A percentile compares a stretch with the other conserved stretches of the same genome.
Conservation (phyloP, 2,888 invertebrate genomes). For the Sylvicola cinctus region DNA sequence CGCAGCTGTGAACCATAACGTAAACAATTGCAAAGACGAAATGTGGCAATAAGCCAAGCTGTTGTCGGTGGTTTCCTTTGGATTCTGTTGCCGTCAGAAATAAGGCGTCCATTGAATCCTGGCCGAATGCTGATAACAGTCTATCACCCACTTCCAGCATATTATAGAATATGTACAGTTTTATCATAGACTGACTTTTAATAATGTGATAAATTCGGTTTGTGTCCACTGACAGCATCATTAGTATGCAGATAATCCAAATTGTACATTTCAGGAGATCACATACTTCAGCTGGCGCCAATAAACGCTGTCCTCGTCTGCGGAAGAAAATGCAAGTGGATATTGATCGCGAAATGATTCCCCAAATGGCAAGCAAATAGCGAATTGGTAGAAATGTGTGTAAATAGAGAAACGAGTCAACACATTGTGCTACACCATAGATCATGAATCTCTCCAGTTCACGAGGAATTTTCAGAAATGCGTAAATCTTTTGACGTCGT, state of each 20-base stretch:
- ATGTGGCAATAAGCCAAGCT: constrained; percentile 77
- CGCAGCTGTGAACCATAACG: constrained; percentile 72
- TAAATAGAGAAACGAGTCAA: constrained; percentile 92
- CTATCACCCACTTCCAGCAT: constrained; percentile 97
- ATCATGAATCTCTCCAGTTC: constrained; percentile 84
- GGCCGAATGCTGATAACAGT: constrained; percentile 88
- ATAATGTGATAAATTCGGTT: constrained; percentile 96
- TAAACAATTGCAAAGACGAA: constrained; percentile 78
- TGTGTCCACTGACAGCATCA: constrained; percentile 86
- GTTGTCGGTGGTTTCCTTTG: constrained; percentile 55
- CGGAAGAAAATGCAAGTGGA: constrained; percentile 49
- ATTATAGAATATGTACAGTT: constrained; percentile 97
- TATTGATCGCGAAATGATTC: constrained; percentile 51
- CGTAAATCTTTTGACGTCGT: constrained; percentile 85
- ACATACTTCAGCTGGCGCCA: constrained; percentile 84
- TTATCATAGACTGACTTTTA: constrained; percentile 96
- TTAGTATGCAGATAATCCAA: constrained; percentile 56
- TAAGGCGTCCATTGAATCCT: constrained; percentile 93
- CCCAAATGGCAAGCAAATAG: constrained; percentile 71
- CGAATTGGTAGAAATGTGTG: constrained; percentile 93
- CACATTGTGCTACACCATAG: constrained; percentile 88
- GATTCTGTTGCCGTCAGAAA: constrained; percentile 99
- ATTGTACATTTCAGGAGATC: constrained; percentile 88
- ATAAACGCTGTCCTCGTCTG: constrained; percentile 30
- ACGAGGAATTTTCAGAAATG: constrained; percentile 86